Evolutionary conservation across 1,140 invertebrate genomes (phyloP), one percentile per base, ranked within the genome.

Genomic region (Solenopsis invicta): DNA sequence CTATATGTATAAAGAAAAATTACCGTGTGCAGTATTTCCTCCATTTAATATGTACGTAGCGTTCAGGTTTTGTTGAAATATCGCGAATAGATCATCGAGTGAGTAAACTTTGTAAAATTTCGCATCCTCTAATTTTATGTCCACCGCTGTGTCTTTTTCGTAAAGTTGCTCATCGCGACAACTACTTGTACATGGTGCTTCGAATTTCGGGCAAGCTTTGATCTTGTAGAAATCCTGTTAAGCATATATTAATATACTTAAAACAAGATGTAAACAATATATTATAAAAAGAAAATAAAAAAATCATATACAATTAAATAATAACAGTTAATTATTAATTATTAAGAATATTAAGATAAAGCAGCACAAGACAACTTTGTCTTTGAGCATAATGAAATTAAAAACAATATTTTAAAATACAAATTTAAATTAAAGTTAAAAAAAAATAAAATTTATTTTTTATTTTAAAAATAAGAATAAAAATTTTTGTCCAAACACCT

Each of bases 11-110:
- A 12, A 10, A 78, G 88, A 5, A 67, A 67, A 48, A 54, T 89
- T 90, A 97, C 97, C 97, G 93, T 96, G 96, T 21, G 96, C 97
- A 1, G 97, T 97, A 90, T 97, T 97, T 52, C 97, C 97, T 41
- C 97, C 96, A 12, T 97, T 95, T 6, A 97, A 89, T 85, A 96
- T 95, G 88, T 97, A 97, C 52, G 91, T 94, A n/a, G 94, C 91
- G 45, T 92, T 78, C 0, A 92, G 81, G 86, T 93, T 95, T 88
- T 95, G 96, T 6, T 93, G 88, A 71, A 97, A 95, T n/a, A 97
- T 92, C 92, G 95, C 94, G 88, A 97, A 97, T 3, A 97, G 91
- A 89, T 96, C 94, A 0, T 95, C 89, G 0, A 97, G 56, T 4
- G 92, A 95, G 77, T 95, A 95, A 66, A 96, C 95, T 93, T 96